Evolutionary conservation across 1,140 invertebrate genomes (phyloP), one percentile per base, ranked within the genome.

Genomic region (Cydia strobilella): DNA sequence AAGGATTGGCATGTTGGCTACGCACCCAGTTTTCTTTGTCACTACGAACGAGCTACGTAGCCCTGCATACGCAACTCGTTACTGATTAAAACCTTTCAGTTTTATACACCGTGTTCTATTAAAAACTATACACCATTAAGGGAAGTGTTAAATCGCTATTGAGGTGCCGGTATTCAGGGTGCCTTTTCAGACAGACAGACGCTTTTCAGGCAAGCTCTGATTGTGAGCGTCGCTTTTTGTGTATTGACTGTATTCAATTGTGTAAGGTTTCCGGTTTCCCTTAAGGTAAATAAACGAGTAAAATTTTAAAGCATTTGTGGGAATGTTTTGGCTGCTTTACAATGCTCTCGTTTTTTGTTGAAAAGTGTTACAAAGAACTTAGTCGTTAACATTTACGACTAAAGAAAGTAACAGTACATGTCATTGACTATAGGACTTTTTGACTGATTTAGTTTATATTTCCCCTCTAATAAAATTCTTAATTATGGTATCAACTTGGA

Each of bases 231-330:
- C 48, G 18, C 54, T 59, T 59, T 59, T 20, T 59, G 20, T 12
- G 54, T 59, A 59, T 59, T 59, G 54, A 59, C 54, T 59, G 54
- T 59, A 59, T 59, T 59, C 20, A 59, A 59, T 59, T 59, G 54
- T 23, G 54, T 23, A 23, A 59, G 54, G 54, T 51, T 51, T 51
- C n/a, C 27, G 27, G 27, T 27, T 27, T 27, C 27, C 39, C 42
- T 18, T 15, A 7, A 18, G 48, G 15, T n/a, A 18, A 59, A 59
- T 59, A 2, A 59, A 59, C 7, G 9, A 59, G 39, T 12, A 59
- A 15, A 59, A n/a, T 59, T 59, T 59, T 23, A 59, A 9, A 59
- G 42, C 20, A n/a, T 59, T 59, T 9, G 54, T 20, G 48, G 48
- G 51, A 20, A 59, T 59, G 51, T 59, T 59, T 59, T 59, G 18